Conservation (phyloP, 2,797 vertebrate species). For the Callimico goeldii region DNA sequence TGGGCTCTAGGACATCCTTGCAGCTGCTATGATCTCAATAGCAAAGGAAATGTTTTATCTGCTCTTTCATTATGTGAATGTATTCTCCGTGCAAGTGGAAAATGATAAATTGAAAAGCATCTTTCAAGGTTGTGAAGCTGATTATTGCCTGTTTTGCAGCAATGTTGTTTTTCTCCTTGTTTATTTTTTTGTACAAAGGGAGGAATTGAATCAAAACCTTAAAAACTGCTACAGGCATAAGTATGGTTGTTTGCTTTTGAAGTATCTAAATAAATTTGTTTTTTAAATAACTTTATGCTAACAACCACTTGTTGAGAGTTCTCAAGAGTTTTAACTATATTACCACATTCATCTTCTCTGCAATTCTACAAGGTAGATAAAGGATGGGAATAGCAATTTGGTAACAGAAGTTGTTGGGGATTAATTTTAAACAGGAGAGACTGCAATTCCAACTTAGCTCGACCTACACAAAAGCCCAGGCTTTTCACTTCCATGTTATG, state of each 20-base stretch:
- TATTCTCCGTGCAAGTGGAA: neutral
- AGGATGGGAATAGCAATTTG: neutral
- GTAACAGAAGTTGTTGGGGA: neutral
- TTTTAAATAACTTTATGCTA: neutral
- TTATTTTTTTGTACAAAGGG: neutral
- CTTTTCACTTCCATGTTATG: neutral
- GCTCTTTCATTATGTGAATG: neutral
- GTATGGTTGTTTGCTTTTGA: neutral
- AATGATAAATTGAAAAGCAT: neutral
- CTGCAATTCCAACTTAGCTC: neutral
- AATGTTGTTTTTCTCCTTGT: neutral
- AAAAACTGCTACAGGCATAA: neutral
- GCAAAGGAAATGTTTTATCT: neutral
- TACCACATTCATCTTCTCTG: neutral
- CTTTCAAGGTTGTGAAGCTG: neutral
- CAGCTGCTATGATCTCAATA: neutral
- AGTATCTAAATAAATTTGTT: conserved; percentile 22
- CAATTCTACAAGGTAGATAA: neutral
- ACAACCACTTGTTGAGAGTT: neutral
- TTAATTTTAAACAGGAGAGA: neutral
- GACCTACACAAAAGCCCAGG: neutral
- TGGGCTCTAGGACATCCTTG: neutral
- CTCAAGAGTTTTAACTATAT: neutral
- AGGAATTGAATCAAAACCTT: neutral
- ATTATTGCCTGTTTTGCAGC: neutral